Conservation (phyloP, 2,797 vertebrate species). For the Pipistrellus pipistrellus region DNA sequence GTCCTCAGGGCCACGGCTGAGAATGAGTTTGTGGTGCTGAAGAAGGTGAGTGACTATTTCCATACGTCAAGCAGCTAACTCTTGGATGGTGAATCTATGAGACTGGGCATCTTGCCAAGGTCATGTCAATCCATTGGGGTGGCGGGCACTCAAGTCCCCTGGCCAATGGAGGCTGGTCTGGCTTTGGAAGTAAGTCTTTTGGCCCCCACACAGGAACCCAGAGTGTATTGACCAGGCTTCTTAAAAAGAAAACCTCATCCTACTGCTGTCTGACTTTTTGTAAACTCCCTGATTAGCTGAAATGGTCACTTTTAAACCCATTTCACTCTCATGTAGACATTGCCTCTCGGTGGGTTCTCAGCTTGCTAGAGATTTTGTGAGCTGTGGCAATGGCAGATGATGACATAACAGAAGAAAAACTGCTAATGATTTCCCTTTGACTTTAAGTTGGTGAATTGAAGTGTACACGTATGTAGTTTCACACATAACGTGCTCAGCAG, state of each 20-base stretch:
- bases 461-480: not conserved
- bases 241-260: not conserved
- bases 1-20: slow-evolving; percentile 57
- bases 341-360: not conserved
- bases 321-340: not conserved
- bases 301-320: not conserved
- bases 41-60: slow-evolving; percentile 79
- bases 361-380: not conserved
- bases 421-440: not conserved
- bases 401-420: not conserved
- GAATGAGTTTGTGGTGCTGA: slow-evolving; percentile 82
- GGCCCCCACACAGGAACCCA: rapidly evolving
- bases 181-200: too few relatives aligned
- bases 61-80: not conserved
- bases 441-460: not conserved
- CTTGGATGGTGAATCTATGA: not conserved
- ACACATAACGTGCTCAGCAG: not conserved
- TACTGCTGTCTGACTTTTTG: not conserved
- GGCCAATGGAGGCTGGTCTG: not conserved
- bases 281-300: not conserved
- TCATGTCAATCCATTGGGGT: not conserved
- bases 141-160: not conserved
- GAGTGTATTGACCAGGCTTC: too few relatives aligned
- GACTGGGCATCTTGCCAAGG: not conserved
- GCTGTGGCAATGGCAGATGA: not conserved